Conservation (phyloP, 1,140 invertebrate genomes). For the Nephotettix cincticeps region DNA sequence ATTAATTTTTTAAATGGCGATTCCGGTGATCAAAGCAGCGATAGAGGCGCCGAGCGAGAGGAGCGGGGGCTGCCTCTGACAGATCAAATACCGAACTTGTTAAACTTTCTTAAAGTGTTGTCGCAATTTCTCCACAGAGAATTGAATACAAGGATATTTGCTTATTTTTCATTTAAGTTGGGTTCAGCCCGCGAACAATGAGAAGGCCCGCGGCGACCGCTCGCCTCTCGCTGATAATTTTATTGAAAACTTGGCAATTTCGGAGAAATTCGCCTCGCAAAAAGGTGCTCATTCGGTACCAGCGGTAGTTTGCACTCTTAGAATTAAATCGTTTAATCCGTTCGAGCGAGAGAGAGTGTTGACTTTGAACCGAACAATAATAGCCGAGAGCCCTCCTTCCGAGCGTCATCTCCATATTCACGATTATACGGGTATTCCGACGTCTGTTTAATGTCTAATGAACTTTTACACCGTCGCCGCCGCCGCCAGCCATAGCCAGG, state of each 20-base stretch:
- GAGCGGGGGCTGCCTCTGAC: background rate
- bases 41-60: background rate
- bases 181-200: background rate
- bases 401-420: too few relatives aligned
- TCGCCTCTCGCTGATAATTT: slow-evolving; percentile 15
- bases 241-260: slow-evolving; percentile 20
- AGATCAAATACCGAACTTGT: slow-evolving; percentile 22
- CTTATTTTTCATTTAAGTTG: slow-evolving; percentile 23
- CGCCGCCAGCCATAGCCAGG: too few relatives aligned
- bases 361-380: background rate
- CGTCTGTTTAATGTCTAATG: too few relatives aligned
- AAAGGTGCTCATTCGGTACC: background rate
- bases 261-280: background rate
- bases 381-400: background rate
- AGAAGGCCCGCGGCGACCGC: slow-evolving; percentile 12
- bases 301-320: background rate
- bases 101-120: slow-evolving; percentile 23
- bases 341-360: background rate
- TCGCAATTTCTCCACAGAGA: slow-evolving; percentile 18
- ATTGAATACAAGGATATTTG: slow-evolving; percentile 22
- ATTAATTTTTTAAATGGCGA: background rate
- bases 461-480: too few relatives aligned
- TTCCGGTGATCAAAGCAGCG: slow-evolving; percentile 2
- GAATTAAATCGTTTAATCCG: slow-evolving; percentile 17
- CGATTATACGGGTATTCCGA: too few relatives aligned